Evolutionary conservation across 2,113 vertebrate species (phyloP).

Genomic region (Puntigrus tetrazona): DNA sequence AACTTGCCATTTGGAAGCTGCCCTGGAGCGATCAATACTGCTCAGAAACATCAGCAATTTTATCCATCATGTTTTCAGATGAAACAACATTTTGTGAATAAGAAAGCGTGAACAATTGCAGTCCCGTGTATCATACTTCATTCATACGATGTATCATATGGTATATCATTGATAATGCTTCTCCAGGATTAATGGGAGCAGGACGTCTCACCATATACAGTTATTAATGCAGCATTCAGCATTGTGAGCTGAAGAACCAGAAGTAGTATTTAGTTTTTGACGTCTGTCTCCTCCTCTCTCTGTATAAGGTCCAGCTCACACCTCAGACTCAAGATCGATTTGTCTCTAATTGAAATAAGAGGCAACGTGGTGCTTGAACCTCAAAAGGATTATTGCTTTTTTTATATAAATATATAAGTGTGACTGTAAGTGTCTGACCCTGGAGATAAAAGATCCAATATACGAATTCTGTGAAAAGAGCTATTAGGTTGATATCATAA

Average conservation of each 20-base stretch:
- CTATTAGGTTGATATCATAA: not conserved
- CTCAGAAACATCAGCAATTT: not conserved
- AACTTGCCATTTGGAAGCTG: not conserved
- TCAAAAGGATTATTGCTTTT: constrained; percentile 31
- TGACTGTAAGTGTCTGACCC: constrained; percentile 31
- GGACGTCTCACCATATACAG: not conserved
- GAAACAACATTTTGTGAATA: not conserved
- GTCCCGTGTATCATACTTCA: not conserved
- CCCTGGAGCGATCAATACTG: not conserved
- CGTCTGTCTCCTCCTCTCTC: not conserved
- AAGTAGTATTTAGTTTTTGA: not conserved
- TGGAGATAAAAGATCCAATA: constrained; percentile 23
- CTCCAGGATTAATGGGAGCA: not conserved
- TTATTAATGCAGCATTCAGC: not conserved
- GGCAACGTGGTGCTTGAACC: constrained; percentile 14
- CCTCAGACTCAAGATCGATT: constrained; percentile 34
- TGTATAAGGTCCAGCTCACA: constrained; percentile 23
- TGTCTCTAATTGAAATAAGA: constrained; percentile 39
- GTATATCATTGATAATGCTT: not conserved
- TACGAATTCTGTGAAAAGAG: constrained; percentile 29
- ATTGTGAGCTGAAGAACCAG: not conserved
- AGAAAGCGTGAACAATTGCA: not conserved
- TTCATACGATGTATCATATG: too few species aligned
- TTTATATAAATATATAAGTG: constrained; percentile 35
- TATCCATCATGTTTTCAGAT: not conserved